phyloP scores from a whole-genome alignment of 2,888 invertebrate genomes.

The Rotaria magnacalcarata region DNA sequence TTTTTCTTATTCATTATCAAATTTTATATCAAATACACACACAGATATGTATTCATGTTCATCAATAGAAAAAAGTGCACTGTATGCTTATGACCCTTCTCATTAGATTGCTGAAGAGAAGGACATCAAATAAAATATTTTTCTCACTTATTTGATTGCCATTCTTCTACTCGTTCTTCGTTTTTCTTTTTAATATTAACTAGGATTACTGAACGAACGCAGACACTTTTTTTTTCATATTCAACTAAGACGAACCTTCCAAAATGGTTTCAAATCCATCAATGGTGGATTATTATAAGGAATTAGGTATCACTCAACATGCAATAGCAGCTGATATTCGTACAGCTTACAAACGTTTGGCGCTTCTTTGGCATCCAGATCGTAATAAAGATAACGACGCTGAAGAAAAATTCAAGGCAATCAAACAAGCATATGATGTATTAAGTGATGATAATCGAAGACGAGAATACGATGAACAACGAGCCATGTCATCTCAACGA shows the following conservation, averaged over 20 bases:
- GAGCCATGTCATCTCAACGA: neutral
- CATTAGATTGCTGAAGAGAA: neutral
- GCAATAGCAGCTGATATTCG: neutral
- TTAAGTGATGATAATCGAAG: constrained; percentile 4
- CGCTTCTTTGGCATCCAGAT: constrained; percentile 19
- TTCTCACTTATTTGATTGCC: neutral
- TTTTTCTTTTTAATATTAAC: too few species aligned
- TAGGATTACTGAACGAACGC: too few species aligned
- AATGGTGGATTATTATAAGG: neutral
- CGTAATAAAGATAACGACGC: constrained; percentile 5
- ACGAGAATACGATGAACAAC: neutral
- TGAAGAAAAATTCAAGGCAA: constrained; percentile 27
- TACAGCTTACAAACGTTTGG: neutral
- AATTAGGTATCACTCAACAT: neutral
- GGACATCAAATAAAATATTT: neutral
- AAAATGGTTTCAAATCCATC: neutral
- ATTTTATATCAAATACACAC: neutral
- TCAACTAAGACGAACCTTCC: too few species aligned
- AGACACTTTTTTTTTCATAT: too few species aligned
- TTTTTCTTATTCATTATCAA: neutral
- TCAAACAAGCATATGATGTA: constrained; percentile 16
- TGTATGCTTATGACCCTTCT: neutral
- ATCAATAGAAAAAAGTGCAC: neutral
- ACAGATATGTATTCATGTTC: neutral
- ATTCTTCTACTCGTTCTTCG: neutral